phyloP scores from a whole-genome alignment of 1,140 invertebrate species.

The Hyposmocoma kahamanoa region DNA sequence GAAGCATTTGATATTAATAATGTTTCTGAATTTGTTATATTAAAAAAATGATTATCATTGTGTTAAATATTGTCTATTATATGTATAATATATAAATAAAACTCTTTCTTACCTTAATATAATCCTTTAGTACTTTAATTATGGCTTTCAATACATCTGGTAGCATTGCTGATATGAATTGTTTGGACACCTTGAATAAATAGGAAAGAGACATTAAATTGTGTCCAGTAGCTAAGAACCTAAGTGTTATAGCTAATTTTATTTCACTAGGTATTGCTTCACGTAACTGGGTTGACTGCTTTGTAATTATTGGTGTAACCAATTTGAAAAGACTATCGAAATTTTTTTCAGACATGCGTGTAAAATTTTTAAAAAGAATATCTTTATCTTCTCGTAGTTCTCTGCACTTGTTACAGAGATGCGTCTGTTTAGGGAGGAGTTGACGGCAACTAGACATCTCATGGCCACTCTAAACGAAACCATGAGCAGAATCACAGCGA shows the following conservation, averaged over 20 bases:
- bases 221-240: conserved; percentile 19
- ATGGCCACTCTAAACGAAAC: too few relatives aligned
- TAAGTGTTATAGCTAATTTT: conserved; percentile 16
- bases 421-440: too few relatives aligned
- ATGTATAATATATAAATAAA: too few relatives aligned
- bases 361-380: conserved; percentile 18
- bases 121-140: conserved; percentile 17
- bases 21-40: not conserved
- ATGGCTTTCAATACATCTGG: conserved; percentile 18
- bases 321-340: conserved; percentile 16
- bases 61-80: not conserved
- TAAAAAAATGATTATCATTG: not conserved
- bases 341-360: conserved; percentile 13
- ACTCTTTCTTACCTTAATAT: conserved; percentile 16
- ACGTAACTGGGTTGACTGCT: conserved; percentile 18
- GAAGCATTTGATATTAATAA: not conserved
- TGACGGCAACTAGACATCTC: too few relatives aligned
- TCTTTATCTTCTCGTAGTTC: too few relatives aligned
- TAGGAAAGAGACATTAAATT: conserved; percentile 10
- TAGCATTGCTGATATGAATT: conserved; percentile 15
- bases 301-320: conserved; percentile 16
- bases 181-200: conserved; percentile 17
- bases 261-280: conserved; percentile 17
- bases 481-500: too few relatives aligned
- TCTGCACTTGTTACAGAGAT: too few relatives aligned